A percentile compares a stretch with the other conserved stretches of the same genome.
Conservation (phyloP, 2,888 invertebrate species). For the Drosophila yooni region DNA sequence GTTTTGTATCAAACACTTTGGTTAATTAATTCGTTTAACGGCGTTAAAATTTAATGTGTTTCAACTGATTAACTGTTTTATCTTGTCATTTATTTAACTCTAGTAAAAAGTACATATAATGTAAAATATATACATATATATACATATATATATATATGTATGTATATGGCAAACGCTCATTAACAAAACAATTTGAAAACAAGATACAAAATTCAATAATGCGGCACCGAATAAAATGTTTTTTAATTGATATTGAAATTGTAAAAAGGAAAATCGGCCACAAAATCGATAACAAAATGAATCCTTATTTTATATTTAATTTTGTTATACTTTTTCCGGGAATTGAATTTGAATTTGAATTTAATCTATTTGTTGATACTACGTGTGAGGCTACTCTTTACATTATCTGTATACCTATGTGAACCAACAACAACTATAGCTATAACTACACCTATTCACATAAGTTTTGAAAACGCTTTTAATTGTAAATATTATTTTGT, state of each 20-base stretch:
- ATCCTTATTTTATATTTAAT: constrained; percentile 12
- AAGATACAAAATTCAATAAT: constrained; percentile 29
- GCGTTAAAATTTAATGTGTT: constrained; percentile 46
- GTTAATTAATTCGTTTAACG: constrained; percentile 36
- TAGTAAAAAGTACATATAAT: constrained; percentile 25
- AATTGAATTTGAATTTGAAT: constrained; percentile 11
- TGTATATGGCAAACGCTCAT: constrained; percentile 5
- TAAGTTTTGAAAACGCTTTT: constrained; percentile 67
- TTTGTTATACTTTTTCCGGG: constrained; percentile 12
- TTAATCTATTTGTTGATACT: constrained; percentile 47
- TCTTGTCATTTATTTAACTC: constrained; percentile 57
- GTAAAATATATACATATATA: constrained; percentile 17
- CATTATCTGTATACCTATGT: constrained; percentile 23
- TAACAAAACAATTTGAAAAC: constrained; percentile 25
- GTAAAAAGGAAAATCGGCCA: constrained; percentile 1
- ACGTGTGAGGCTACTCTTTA: constrained; percentile 73
- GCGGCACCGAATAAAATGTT: constrained; percentile 35
- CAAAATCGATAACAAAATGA: constrained; percentile 10
- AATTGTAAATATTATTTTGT: constrained; percentile 47
- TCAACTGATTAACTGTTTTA: constrained; percentile 50
- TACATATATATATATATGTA: neutral
- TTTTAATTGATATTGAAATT: constrained; percentile 12
- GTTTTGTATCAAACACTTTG: constrained; percentile 8
- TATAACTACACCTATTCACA: constrained; percentile 31
- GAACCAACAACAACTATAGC: constrained; percentile 28